Conservation (phyloP, 53 echinoderm and acorn worm genomes). For the Antedon mediterranea region DNA sequence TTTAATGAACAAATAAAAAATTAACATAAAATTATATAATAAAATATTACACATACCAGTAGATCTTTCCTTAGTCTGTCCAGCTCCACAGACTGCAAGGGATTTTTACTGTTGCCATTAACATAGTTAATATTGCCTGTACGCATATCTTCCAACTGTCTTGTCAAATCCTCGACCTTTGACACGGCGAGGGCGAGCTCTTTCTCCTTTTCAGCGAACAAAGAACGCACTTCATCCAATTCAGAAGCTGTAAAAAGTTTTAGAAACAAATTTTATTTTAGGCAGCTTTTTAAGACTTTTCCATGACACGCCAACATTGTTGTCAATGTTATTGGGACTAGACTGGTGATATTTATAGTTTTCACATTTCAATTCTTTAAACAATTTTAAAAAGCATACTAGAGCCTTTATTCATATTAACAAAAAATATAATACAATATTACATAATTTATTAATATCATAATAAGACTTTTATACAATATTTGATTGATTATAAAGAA, state of each 20-base stretch:
- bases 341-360: too few relatives aligned
- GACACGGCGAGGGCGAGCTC: constrained; percentile 77
- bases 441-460: too few relatives aligned
- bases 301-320: too few relatives aligned
- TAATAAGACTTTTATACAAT: too few relatives aligned
- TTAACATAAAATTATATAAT: too few relatives aligned
- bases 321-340: too few relatives aligned
- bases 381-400: too few relatives aligned
- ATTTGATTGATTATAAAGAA: not conserved
- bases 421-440: too few relatives aligned
- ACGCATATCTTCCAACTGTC: constrained; percentile 64
- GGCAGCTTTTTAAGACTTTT: too few relatives aligned
- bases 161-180: constrained; percentile 81
- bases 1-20: too few relatives aligned
- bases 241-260: constrained; percentile 57
- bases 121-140: constrained; percentile 42
- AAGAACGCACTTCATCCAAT: constrained; percentile 47
- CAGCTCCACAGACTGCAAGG: constrained; percentile 49
- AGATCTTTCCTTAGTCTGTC: constrained; percentile 70
- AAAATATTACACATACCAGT: constrained; percentile 41
- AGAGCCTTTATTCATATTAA: too few relatives aligned
- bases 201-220: constrained; percentile 90
- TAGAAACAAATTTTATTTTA: not conserved
- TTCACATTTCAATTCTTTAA: too few relatives aligned
- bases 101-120: constrained; percentile 18